Percentiles rank a stretch among this genome's conserved stretches.
Evolutionary conservation across 2,113 vertebrate species (phyloP).

Genomic region (Plectropomus leopardus): DNA sequence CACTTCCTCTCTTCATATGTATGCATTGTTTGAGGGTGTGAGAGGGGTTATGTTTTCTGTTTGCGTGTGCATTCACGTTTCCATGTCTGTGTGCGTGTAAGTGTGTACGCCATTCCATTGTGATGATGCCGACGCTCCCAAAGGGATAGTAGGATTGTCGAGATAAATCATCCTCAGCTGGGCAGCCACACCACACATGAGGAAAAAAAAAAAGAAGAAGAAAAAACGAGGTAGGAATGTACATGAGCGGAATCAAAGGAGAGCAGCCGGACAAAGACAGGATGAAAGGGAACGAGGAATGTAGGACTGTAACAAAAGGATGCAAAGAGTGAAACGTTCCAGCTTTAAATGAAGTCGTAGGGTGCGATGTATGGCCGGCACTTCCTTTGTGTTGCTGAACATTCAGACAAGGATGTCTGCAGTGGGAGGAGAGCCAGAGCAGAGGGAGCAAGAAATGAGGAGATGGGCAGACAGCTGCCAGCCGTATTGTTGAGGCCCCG

Average conservation of each 20-base stretch:
- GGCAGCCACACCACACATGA: conserved; percentile 57
- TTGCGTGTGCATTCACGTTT: conserved; percentile 49
- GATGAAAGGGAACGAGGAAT: conserved; percentile 41
- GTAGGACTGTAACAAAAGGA: conserved; percentile 24
- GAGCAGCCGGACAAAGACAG: background rate
- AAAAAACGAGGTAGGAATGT: background rate
- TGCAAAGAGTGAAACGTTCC: conserved; percentile 20
- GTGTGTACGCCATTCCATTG: conserved; percentile 52
- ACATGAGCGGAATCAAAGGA: conserved; percentile 35
- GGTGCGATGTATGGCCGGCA: background rate
- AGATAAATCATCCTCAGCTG: conserved; percentile 75
- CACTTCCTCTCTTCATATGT: background rate
- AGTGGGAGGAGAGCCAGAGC: conserved; percentile 4
- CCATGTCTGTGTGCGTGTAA: conserved; percentile 56
- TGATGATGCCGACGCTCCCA: conserved; percentile 64
- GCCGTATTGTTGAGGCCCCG: conserved; percentile 21
- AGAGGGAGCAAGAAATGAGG: conserved; percentile 7
- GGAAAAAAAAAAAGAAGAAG: background rate
- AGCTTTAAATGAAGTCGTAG: conserved; percentile 30
- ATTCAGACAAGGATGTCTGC: conserved; percentile 27
- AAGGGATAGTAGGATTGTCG: conserved; percentile 71
- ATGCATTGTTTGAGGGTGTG: background rate
- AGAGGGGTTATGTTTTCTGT: conserved; percentile 36
- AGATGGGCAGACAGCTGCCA: conserved; percentile 55
- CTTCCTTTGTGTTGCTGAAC: conserved; percentile 31